These are phyloP conservation scores for Carlito syrichta DNA, from an alignment of 2,113 vertebrate genomes.

Conservation along the genomic window DNA sequence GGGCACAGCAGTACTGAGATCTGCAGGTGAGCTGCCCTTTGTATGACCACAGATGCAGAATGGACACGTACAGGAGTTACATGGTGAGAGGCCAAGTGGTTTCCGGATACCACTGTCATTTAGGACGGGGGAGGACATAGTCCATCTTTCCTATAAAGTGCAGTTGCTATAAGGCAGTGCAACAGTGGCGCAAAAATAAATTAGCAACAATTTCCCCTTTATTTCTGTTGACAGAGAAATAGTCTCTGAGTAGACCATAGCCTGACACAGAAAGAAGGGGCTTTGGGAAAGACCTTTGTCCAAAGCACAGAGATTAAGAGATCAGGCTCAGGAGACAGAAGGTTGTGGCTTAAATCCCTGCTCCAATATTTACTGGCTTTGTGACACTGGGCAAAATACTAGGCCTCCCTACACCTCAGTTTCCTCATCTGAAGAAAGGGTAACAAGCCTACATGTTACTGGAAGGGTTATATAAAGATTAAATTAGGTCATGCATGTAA, in stretches of 20 bases:
- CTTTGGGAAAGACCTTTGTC: neutral
- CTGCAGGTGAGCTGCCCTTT: neutral
- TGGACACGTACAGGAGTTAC: fast-evolving
- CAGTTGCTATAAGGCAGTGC: neutral
- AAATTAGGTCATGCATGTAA: neutral
- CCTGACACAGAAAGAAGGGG: neutral
- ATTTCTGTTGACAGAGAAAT: neutral
- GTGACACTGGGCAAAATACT: neutral
- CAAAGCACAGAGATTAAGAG: neutral
- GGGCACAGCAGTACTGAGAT: neutral
- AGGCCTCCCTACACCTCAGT: neutral
- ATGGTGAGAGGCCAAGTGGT: neutral
- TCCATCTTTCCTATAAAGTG: neutral
- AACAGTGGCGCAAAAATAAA: neutral
- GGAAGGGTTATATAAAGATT: neutral
- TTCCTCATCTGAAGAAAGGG: neutral
- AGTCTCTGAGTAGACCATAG: neutral
- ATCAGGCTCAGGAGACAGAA: neutral
- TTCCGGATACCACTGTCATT: neutral
- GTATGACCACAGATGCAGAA: neutral
- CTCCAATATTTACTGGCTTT: neutral
- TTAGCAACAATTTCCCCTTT: neutral
- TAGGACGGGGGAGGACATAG: neutral
- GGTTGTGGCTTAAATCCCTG: neutral
- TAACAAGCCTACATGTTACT: neutral